phyloP scores from a whole-genome alignment of 2,113 vertebrate genomes.

The Ameiurus melas region DNA sequence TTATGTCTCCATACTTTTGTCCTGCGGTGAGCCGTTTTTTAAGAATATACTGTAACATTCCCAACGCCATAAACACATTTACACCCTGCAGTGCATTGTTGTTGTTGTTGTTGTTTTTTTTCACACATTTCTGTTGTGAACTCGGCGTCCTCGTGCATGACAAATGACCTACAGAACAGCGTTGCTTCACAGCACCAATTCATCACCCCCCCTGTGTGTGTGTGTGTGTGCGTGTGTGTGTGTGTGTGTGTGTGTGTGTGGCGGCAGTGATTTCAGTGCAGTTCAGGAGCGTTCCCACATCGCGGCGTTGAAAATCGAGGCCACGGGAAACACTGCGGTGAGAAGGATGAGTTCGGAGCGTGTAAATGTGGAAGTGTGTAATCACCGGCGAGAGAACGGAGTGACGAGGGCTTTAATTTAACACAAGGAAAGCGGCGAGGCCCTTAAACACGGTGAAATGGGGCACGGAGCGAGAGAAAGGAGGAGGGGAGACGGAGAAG shows the following conservation, averaged over 20 bases:
- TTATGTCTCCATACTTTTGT: neutral
- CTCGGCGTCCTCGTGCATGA: conserved; percentile 12
- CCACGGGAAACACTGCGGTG: conserved; percentile 31
- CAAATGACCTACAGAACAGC: neutral
- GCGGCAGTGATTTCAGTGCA: neutral
- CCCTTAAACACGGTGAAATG: conserved; percentile 46
- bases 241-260: neutral
- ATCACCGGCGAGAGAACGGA: conserved; percentile 54
- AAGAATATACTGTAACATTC: neutral
- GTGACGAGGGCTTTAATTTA: conserved; percentile 67
- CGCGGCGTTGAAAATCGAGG: conserved; percentile 42
- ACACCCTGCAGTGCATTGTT: neutral
- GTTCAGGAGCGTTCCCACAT: neutral
- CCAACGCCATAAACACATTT: neutral
- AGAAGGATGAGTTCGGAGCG: conserved; percentile 57
- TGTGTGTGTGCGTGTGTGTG: neutral
- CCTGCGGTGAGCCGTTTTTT: neutral
- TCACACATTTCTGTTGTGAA: neutral
- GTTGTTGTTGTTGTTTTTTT: neutral
- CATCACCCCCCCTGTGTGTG: neutral
- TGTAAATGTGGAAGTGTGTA: conserved; percentile 60
- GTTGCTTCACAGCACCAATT: conserved; percentile 17
- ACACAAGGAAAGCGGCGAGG: conserved; percentile 56
- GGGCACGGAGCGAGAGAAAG: conserved; percentile 35
- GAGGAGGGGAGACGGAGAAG: conserved; percentile 37